phyloP scores from a whole-genome alignment of 2,797 vertebrate genomes.

The Saxicola maurus region DNA sequence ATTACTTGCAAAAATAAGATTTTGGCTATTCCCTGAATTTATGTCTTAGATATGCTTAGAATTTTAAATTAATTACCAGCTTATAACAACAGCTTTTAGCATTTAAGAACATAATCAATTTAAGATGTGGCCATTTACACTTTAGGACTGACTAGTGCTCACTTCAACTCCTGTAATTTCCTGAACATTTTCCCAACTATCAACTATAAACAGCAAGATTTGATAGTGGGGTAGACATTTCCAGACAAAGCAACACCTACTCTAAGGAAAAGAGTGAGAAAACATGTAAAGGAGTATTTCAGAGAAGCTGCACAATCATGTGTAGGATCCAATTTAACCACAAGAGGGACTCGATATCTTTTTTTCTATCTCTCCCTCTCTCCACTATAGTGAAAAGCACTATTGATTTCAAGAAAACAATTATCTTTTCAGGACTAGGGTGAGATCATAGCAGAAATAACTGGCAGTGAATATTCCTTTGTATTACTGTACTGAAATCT shows the following conservation, averaged over 20 bases:
- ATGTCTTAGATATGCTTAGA: background rate
- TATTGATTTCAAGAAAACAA: slow-evolving; percentile 44
- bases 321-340: background rate
- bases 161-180: background rate
- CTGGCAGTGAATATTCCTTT: slow-evolving; percentile 25
- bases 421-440: slow-evolving; percentile 20
- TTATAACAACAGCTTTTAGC: background rate
- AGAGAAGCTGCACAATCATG: background rate
- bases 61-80: background rate
- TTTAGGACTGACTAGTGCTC: background rate
- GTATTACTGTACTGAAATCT: slow-evolving; percentile 6
- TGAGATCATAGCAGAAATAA: slow-evolving; percentile 46
- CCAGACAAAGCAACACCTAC: background rate
- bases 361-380: background rate
- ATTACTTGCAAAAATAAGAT: background rate
- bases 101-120: background rate
- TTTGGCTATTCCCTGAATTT: background rate
- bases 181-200: background rate
- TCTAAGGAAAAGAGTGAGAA: background rate
- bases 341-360: background rate
- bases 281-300: background rate
- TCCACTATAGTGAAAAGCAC: background rate
- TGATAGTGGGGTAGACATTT: background rate
- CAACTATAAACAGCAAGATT: background rate
- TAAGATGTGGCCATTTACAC: background rate